Conservation (phyloP, 2,113 vertebrate species). For the Atherinomorus stipes region DNA sequence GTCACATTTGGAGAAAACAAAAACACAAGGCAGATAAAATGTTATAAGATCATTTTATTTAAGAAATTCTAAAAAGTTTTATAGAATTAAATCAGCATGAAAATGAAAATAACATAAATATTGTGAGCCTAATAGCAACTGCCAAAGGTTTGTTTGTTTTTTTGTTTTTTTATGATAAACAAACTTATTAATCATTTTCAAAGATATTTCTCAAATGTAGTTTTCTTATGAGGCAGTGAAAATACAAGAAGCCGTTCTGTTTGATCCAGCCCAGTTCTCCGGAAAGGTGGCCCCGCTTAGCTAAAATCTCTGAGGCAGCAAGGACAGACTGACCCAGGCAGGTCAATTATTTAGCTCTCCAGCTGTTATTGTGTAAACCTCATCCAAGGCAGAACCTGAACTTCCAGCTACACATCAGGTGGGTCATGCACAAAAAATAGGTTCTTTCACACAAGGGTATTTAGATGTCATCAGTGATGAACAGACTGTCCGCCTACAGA, state of each 20-base stretch:
- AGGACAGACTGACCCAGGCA: slow-evolving; percentile 38
- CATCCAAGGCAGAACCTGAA: slow-evolving; percentile 4
- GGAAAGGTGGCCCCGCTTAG: slow-evolving; percentile 2
- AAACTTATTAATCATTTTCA: not conserved
- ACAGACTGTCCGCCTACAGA: not conserved
- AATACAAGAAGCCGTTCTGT: not conserved
- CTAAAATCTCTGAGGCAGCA: slow-evolving; percentile 15
- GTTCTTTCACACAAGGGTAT: not conserved
- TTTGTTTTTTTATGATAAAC: too few relatives aligned
- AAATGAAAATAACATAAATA: too few relatives aligned
- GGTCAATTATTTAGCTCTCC: slow-evolving; percentile 20
- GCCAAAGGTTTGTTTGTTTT: too few relatives aligned
- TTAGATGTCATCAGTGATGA: not conserved
- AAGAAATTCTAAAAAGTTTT: too few relatives aligned
- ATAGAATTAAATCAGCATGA: too few relatives aligned
- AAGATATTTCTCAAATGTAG: not conserved
- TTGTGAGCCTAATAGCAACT: too few relatives aligned
- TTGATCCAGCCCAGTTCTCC: slow-evolving; percentile 19
- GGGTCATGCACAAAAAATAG: slow-evolving; percentile 6
- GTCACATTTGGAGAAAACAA: too few relatives aligned
- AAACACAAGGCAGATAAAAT: too few relatives aligned
- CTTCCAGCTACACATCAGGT: slow-evolving; percentile 13
- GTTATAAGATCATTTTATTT: too few relatives aligned
- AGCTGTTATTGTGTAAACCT: slow-evolving; percentile 11
- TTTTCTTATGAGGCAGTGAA: not conserved